These are phyloP conservation scores for Microcebus tavaratra DNA, from an alignment of 2,113 vertebrate species.

Conservation along the genomic window DNA sequence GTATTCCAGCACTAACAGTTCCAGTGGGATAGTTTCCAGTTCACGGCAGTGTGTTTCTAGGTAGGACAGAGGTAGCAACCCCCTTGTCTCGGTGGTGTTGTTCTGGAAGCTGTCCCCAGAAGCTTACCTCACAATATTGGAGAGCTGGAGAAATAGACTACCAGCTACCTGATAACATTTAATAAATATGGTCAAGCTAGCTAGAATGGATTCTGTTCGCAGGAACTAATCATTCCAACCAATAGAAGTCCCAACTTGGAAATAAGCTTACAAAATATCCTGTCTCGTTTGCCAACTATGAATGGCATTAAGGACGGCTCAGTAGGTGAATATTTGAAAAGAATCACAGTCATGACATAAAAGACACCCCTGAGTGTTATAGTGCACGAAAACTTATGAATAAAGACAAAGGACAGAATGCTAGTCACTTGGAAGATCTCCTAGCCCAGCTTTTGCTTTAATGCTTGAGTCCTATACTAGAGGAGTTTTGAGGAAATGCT, in stretches of 20 bases:
- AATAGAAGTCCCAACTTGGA: not conserved
- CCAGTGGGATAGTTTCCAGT: not conserved
- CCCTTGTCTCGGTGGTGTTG: not conserved
- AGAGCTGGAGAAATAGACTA: not conserved
- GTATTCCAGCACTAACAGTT: not conserved
- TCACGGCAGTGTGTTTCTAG: not conserved
- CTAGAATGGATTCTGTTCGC: not conserved
- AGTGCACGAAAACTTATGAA: not conserved
- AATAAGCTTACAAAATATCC: not conserved
- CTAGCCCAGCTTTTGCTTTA: not conserved
- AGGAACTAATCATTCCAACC: not conserved
- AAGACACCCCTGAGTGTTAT: not conserved
- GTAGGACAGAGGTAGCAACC: not conserved
- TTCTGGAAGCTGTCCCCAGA: not conserved
- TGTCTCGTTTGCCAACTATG: not conserved
- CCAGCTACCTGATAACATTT: not conserved
- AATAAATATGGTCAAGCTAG: not conserved
- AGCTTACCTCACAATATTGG: not conserved
- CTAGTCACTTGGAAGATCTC: not conserved
- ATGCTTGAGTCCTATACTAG: not conserved
- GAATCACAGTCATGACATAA: not conserved
- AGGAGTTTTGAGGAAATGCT: not conserved
- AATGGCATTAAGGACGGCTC: not conserved
- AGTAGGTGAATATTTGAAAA: not conserved
- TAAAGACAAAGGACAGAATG: not conserved